Percentiles rank a stretch among this genome's conserved stretches.
Conservation (phyloP, 2,888 invertebrate genomes). For the Morinoia aosen region DNA sequence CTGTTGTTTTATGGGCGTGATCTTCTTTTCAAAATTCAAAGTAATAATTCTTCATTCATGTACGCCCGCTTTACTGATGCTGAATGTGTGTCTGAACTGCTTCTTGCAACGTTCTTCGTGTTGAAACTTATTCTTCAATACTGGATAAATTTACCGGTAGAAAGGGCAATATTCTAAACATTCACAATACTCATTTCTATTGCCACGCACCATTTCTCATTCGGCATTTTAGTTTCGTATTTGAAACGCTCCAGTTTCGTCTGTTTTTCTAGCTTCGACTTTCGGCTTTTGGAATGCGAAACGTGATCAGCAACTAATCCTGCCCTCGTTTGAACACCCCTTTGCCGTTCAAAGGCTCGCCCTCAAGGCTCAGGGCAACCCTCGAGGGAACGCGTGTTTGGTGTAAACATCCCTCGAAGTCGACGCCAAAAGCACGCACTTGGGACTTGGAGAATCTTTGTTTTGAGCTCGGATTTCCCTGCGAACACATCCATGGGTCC, state of each 20-base stretch:
- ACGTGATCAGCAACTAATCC: slow-evolving; percentile 21
- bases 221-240: neutral
- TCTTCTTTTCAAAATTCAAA: neutral
- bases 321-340: neutral
- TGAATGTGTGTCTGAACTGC: neutral
- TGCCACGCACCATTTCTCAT: neutral
- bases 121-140: neutral
- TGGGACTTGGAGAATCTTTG: neutral
- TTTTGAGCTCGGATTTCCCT: neutral
- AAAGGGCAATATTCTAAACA: neutral
- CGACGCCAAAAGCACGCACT: neutral
- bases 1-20: neutral
- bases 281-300: neutral
- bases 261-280: neutral
- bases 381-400: neutral
- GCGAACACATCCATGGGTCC: neutral
- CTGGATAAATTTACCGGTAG: neutral
- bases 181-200: neutral
- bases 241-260: neutral
- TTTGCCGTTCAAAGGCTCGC: neutral
- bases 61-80: neutral
- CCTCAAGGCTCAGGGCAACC: neutral
- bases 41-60: neutral
- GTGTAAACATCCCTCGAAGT: neutral
- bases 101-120: neutral